Percentiles rank a stretch among this genome's conserved stretches.
Evolutionary conservation across 2,113 vertebrate genomes (phyloP).

Genomic region (Agelaius tricolor): DNA sequence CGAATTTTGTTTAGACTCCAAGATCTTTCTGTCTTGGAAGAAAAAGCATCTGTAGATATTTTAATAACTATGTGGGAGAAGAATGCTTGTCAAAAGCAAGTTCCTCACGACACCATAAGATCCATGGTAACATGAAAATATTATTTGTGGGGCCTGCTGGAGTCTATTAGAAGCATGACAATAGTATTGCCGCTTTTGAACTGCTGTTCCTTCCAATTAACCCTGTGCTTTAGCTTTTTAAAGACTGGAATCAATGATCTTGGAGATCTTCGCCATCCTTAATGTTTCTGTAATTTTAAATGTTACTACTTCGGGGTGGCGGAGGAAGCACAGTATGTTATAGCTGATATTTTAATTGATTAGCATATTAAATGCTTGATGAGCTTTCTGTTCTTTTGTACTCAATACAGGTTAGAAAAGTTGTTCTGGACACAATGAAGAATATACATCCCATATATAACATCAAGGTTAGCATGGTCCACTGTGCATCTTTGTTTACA

Average conservation of each 20-base stretch:
- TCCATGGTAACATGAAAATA: neutral
- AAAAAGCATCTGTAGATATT: neutral
- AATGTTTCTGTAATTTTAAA: neutral
- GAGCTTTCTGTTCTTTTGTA: neutral
- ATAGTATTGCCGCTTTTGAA: neutral
- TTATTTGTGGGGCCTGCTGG: neutral
- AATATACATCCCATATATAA: slow-evolving; percentile 99
- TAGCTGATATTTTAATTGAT: neutral
- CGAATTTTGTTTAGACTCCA: neutral
- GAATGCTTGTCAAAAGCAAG: neutral
- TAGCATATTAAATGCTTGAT: neutral
- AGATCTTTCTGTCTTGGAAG: neutral
- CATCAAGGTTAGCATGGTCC: slow-evolving; percentile 85
- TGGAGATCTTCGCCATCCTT: neutral
- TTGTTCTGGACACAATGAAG: slow-evolving; percentile 97
- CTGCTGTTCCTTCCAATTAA: neutral
- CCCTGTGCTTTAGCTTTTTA: neutral
- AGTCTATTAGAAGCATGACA: neutral
- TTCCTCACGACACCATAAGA: neutral
- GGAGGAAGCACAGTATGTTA: neutral
- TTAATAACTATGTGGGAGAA: neutral
- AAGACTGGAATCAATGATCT: neutral
- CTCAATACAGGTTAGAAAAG: slow-evolving; percentile 88
- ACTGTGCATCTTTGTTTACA: neutral
- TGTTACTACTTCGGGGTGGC: neutral